Base-by-base conservation (phyloP, 2,888 invertebrate species). In the Aelia acuminata region DNA sequence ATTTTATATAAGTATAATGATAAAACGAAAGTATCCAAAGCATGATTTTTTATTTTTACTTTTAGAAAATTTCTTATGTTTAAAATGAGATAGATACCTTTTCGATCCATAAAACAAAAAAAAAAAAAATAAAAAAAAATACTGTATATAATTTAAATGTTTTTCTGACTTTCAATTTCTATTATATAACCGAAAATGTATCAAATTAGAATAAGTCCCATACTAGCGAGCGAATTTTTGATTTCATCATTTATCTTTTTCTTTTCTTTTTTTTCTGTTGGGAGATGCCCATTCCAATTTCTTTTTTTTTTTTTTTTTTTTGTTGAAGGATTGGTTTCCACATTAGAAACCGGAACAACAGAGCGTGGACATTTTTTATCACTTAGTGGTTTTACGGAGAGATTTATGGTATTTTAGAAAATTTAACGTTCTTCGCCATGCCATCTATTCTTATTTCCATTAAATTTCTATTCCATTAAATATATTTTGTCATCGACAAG, bases 381-480 rank as follows among this genome's bases (percentile, higher is more conserved):
- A 70, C 63, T 70, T 70, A 70, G 63, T 20, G 63, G 63, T 70
- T 70, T 35, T 35, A 35, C 63, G 4, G 8, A 70, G 63, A 70
- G 63, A 70, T 70, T 70, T 70, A 70, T 70, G 63, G 63, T 70
- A 57, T 70, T 70, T 70, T 70, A 70, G 20, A 35, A 70, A 70
- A 70, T 35, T 70, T 70, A 70, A 70, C 35, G 26, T 26, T 20
- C 35, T 35, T 35, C 31, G 35, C 63, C 7, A 35, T 31, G 31
- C 63, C 35, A 70, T 70, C 31, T 35, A 70, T 70, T 18, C 63
- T 70, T 35, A 35, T 70, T 18, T 70, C 63, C 63, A 35, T 70
- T 70, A 70, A 70, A 70, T 70, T 35, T 70, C 63, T 70, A 35
- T 70, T 31, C 35, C 63, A 35, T 70, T 70, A 35, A 70, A 70